Percentiles rank a stretch among this genome's conserved stretches.
Evolutionary conservation across 2,113 vertebrate genomes (phyloP).

Genomic region (Haliaeetus leucogaster): DNA sequence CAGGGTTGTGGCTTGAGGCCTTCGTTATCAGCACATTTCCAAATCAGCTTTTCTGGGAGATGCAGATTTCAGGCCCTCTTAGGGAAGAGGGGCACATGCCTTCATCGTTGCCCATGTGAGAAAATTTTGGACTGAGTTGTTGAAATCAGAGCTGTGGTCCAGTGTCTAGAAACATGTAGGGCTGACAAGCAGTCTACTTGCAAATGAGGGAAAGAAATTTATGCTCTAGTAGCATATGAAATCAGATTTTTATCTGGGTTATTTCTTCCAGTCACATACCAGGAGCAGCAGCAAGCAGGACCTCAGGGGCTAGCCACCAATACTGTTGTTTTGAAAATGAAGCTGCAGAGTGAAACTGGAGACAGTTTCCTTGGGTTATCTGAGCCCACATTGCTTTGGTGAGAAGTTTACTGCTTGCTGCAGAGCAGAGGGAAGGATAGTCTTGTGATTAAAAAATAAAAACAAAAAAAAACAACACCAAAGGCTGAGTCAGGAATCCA

Average conservation of each 20-base stretch:
- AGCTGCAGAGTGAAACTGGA: neutral
- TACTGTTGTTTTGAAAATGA: neutral
- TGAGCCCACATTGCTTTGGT: neutral
- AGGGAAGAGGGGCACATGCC: neutral
- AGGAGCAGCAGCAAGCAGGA: neutral
- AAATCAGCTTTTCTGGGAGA: neutral
- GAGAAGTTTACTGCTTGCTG: neutral
- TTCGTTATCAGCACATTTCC: neutral
- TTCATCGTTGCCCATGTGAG: neutral
- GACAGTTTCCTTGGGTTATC: constrained; percentile 11
- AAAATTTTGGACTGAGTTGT: neutral
- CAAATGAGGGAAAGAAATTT: neutral
- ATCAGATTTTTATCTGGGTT: neutral
- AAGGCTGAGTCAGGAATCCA: neutral
- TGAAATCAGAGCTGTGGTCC: neutral
- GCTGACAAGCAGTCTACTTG: neutral
- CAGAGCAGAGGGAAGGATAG: neutral
- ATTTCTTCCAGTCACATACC: neutral
- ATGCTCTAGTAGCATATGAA: neutral
- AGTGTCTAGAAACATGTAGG: neutral
- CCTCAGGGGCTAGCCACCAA: neutral
- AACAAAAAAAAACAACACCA: neutral
- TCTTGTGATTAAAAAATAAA: neutral
- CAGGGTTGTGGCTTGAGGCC: neutral
- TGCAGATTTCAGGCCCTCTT: neutral